These are phyloP conservation scores for Coracias cyanogaster DNA, from an alignment of 2,797 vertebrate species.

Conservation along the genomic window DNA sequence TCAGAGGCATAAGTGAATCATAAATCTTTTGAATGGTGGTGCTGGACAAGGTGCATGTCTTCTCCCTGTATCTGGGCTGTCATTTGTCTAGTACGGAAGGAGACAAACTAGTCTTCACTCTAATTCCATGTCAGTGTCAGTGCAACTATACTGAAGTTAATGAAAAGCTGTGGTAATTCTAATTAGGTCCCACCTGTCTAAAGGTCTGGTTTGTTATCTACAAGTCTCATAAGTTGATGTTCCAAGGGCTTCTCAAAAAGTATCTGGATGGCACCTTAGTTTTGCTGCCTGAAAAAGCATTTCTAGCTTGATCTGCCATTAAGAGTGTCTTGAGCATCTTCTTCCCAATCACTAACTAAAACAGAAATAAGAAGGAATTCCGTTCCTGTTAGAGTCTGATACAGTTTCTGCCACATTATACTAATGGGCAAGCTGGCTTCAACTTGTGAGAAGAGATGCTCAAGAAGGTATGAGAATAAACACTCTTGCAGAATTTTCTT, in stretches of 20 bases:
- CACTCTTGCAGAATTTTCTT: not conserved
- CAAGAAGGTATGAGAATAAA: not conserved
- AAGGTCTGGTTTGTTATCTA: not conserved
- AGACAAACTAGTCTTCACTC: not conserved
- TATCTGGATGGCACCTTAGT: not conserved
- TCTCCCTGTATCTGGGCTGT: not conserved
- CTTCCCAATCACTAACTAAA: not conserved
- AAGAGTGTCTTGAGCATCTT: not conserved
- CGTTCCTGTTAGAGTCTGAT: not conserved
- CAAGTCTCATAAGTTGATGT: not conserved
- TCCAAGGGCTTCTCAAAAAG: not conserved
- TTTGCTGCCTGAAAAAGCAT: not conserved
- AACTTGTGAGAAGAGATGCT: not conserved
- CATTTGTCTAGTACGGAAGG: not conserved
- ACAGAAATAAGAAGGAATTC: not conserved
- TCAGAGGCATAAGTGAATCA: not conserved
- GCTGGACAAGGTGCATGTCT: not conserved
- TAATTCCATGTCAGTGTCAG: not conserved
- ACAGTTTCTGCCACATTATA: not conserved
- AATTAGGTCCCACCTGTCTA: not conserved
- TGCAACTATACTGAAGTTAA: not conserved
- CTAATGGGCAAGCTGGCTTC: not conserved
- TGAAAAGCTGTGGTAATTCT: not conserved
- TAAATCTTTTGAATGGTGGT: not conserved
- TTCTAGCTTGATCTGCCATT: not conserved